A percentile compares a stretch with the other conserved stretches of the same genome.
These are phyloP conservation scores for Cydia strobilella DNA, from an alignment of 1,140 invertebrate species.

Conservation along the genomic window DNA sequence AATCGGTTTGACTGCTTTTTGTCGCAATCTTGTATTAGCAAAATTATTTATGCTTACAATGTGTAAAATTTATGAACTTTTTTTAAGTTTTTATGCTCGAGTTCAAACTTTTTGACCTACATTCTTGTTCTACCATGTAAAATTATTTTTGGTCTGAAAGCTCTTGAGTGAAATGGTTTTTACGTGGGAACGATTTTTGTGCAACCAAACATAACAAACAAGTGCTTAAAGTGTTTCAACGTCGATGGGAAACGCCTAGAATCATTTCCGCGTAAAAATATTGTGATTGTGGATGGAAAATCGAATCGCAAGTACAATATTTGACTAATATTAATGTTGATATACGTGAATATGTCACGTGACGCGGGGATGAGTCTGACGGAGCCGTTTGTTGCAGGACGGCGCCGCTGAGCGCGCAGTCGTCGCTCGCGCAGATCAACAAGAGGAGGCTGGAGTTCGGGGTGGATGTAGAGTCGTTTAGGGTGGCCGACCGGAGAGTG, in stretches of 20 bases:
- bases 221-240: slow-evolving; percentile 70
- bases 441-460: slow-evolving; percentile 76
- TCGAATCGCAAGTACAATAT: slow-evolving; percentile 76
- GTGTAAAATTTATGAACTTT: slow-evolving; percentile 33
- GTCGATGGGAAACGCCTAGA: slow-evolving; percentile 76
- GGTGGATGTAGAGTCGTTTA: slow-evolving; percentile 75
- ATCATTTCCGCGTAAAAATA: slow-evolving; percentile 81
- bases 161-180: slow-evolving; percentile 80
- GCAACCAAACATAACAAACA: slow-evolving; percentile 64
- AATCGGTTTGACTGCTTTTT: slow-evolving; percentile 22
- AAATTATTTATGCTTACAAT: slow-evolving; percentile 50
- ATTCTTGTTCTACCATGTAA: slow-evolving; percentile 37
- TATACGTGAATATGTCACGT: slow-evolving; percentile 31
- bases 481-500: slow-evolving; percentile 61
- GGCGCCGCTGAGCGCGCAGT: slow-evolving; percentile 68
- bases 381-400: slow-evolving; percentile 76
- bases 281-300: slow-evolving; percentile 79
- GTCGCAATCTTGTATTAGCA: slow-evolving; percentile 33
- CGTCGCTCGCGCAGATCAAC: slow-evolving; percentile 74
- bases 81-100: slow-evolving; percentile 30
- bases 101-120: slow-evolving; percentile 27
- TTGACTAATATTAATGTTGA: slow-evolving; percentile 51
- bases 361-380: slow-evolving; percentile 38
- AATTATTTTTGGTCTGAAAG: slow-evolving; percentile 73
- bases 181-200: slow-evolving; percentile 81